These are phyloP conservation scores for Thrips palmi DNA, from an alignment of 1,140 invertebrate genomes.

Conservation along the genomic window DNA sequence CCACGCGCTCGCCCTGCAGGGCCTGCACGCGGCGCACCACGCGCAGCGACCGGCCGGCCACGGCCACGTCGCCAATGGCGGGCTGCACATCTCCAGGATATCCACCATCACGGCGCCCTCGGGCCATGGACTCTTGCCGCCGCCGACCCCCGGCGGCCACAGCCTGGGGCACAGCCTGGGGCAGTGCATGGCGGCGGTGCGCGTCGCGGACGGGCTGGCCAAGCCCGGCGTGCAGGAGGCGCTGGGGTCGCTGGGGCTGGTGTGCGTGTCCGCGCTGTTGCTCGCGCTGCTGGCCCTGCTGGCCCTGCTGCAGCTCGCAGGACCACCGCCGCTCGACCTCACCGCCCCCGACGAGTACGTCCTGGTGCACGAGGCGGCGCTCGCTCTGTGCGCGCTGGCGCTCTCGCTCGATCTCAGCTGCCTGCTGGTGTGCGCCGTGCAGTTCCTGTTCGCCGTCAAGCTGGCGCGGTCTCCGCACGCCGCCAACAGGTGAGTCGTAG, in stretches of 20 bases:
- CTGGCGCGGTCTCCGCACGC: slow-evolving; percentile 56
- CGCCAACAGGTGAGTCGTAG: slow-evolving; percentile 29
- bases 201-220: slow-evolving; percentile 24
- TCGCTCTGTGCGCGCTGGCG: slow-evolving; percentile 71
- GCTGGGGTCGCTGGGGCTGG: slow-evolving; percentile 64
- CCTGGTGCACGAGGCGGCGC: slow-evolving; percentile 75
- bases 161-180: slow-evolving; percentile 22
- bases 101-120: slow-evolving; percentile 16
- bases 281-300: slow-evolving; percentile 65
- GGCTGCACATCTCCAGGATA: slow-evolving; percentile 16
- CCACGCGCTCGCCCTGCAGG: slow-evolving; percentile 46
- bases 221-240: slow-evolving; percentile 50
- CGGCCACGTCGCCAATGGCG: slow-evolving; percentile 18
- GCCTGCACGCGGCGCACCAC: slow-evolving; percentile 38
- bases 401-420: slow-evolving; percentile 77
- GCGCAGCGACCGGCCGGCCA: slow-evolving; percentile 28
- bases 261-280: slow-evolving; percentile 65
- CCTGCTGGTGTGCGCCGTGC: slow-evolving; percentile 79
- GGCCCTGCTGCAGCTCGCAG: slow-evolving; percentile 69
- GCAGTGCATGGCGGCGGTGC: slow-evolving; percentile 29
- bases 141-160: slow-evolving; percentile 10
- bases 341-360: slow-evolving; percentile 57
- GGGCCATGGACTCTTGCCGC: slow-evolving; percentile 14
- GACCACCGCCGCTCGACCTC: slow-evolving; percentile 27
- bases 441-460: slow-evolving; percentile 85